Evolutionary conservation across 2,888 invertebrate species (phyloP).

Genomic region (Crematogaster levior): DNA sequence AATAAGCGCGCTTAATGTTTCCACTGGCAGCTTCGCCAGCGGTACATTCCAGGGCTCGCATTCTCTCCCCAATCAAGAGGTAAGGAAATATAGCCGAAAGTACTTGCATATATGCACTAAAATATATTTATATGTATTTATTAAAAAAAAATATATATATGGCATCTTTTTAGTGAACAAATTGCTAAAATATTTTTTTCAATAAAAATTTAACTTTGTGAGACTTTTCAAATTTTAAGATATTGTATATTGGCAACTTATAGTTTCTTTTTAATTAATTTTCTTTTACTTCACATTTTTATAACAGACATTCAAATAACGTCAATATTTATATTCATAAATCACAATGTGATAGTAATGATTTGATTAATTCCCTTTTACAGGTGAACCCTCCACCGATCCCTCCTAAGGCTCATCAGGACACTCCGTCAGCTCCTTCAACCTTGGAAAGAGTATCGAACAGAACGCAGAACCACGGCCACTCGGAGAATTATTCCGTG

Average conservation of each 20-base stretch:
- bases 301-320: background rate
- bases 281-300: background rate
- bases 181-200: background rate
- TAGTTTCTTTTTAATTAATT: background rate
- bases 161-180: background rate
- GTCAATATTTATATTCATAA: background rate
- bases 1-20: conserved; percentile 81
- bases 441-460: conserved; percentile 81
- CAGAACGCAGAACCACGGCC: conserved; percentile 77
- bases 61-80: conserved; percentile 80
- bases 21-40: conserved; percentile 80
- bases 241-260: background rate
- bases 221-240: background rate
- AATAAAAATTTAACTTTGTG: background rate
- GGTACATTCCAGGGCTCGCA: conserved; percentile 81
- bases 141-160: background rate
- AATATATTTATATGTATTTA: too few species aligned
- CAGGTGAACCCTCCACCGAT: conserved; percentile 84
- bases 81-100: conserved; percentile 54
- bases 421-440: conserved; percentile 83
- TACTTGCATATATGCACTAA: background rate
- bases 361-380: conserved; percentile 38
- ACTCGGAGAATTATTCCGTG: conserved; percentile 84
- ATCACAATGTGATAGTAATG: background rate
- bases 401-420: conserved; percentile 84